These are phyloP conservation scores for Pseudolaguvia tuberculata DNA, from an alignment of 2,113 vertebrate species.

Conservation along the genomic window DNA sequence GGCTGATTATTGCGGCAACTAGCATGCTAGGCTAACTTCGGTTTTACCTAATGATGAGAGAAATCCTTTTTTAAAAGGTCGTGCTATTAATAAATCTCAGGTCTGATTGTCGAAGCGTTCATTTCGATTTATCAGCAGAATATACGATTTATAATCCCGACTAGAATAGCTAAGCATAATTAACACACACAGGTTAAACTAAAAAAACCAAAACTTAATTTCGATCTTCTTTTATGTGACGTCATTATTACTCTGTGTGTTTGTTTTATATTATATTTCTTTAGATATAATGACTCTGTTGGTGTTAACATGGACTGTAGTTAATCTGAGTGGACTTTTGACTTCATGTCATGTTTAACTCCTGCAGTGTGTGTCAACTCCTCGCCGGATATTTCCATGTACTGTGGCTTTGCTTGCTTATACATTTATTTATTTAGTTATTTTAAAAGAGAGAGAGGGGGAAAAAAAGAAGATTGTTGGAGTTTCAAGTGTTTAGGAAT, in stretches of 20 bases:
- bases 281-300: not conserved
- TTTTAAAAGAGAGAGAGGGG: no score
- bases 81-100: not conserved
- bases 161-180: not conserved
- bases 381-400: not conserved
- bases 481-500: not conserved
- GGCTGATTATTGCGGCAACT: not conserved
- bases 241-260: no score
- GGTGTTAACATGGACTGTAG: not conserved
- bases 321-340: slow-evolving; percentile 34
- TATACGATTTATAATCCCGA: not conserved
- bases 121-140: not conserved
- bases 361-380: not conserved
- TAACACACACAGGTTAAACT: not conserved
- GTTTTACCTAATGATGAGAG: not conserved
- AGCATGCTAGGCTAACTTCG: not conserved
- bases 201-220: no score
- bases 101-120: not conserved
- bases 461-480: not conserved
- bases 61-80: no score
- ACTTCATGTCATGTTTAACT: slow-evolving; percentile 17
- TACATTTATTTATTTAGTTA: no score
- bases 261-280: not conserved
- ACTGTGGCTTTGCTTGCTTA: not conserved
- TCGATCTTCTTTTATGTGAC: no score